Evolutionary conservation across 2,888 invertebrate genomes (phyloP), one percentile per base, ranked within the genome.

Genomic region (Allolobophora icterica): DNA sequence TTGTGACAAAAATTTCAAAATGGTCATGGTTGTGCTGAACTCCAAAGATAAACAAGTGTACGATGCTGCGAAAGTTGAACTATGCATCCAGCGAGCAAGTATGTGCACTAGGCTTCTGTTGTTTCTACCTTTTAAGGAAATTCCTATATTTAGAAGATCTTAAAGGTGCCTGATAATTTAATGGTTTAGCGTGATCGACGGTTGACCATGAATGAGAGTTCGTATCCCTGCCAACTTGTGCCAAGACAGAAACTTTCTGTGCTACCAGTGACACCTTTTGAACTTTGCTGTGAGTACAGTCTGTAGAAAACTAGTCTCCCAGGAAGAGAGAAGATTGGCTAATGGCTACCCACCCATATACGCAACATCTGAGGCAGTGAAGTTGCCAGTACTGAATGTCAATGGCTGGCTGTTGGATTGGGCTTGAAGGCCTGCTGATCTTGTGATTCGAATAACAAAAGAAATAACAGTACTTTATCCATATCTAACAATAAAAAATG

Each of bases 21-120:
- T 96, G 92, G 95, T 96, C 3, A 93, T 96, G 89, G 94, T 94
- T 91, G 96, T 98, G 0, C 96, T 98, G 0, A 96, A 97, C 0
- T 96, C 96, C 91, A 97, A 97, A 93, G 96, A 96, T 71, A 96
- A 97, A 0, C n/a, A 71, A 5, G 96, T 97, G 91, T 98, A 99
- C 94, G 96, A 97, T 90, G 97, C 97, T 0, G 97, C 99, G 21
- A 99, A 99, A 95, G 98, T 98, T 94, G 93, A 94, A 35, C 95
- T 95, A 83, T 96, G 95, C 93, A 93, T 94, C 90, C 95, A 95
- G 38, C 92, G 96, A 90, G 97, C 98, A 93, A 95, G 95, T 95
- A 45, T 38, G 35, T 35, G 35, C 89, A n/a, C 15, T 89, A 24
- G 13, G 35, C 71, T 71, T 11, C 11, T n/a, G 30, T 30, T n/a